Evolutionary conservation across 2,888 invertebrate species (phyloP), one percentile per base, ranked within the genome.

Genomic region (Rotaria sp.): DNA sequence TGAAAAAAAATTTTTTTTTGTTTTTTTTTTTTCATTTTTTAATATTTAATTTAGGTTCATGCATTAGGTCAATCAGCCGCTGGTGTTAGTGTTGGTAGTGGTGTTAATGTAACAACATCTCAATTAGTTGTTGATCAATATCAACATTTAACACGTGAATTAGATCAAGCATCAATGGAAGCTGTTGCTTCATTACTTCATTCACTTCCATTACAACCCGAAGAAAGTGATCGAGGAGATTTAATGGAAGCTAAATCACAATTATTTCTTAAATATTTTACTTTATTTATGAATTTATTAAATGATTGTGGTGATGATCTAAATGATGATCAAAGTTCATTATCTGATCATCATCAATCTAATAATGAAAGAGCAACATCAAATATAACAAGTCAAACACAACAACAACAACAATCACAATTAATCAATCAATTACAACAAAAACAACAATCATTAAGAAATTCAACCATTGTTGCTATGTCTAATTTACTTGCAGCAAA

Each of bases 241-340:
- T 92, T 97, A 24, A 97, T 97, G 96, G 97, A 98, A 92, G 97
- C 97, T 8, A 98, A 98, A 92, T 97, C 96, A 88, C 97, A 97
- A 90, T 93, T 98, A 85, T 98, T 98, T 90, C 93, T 97, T n/a
- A 97, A 97, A 94, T 96, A 97, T 91, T 96, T 98, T 91, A 96
- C 96, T 0, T 92, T 98, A 1, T 98, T 98, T 90, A 97, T 97
- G 96, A 98, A 98, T 91, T 93, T 98, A 4, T 92, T 98, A 85
- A 97, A 97, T 91, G 97, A 97, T 90, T 97, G 97, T 90, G 95
- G 94, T 87, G 96, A 96, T 89, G 94, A 93, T 26, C 92, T 93
- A 10, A 93, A 94, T 88, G 94, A 94, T 35, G 50, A 74, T 24
- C 80, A 85, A 26, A 80, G 30, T 48, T 38, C 55, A 11, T 92